A percentile compares a stretch with the other conserved stretches of the same genome.
These are phyloP conservation scores for Hylomyscus alleni DNA, from an alignment of 2,797 vertebrate species.

Conservation along the genomic window DNA sequence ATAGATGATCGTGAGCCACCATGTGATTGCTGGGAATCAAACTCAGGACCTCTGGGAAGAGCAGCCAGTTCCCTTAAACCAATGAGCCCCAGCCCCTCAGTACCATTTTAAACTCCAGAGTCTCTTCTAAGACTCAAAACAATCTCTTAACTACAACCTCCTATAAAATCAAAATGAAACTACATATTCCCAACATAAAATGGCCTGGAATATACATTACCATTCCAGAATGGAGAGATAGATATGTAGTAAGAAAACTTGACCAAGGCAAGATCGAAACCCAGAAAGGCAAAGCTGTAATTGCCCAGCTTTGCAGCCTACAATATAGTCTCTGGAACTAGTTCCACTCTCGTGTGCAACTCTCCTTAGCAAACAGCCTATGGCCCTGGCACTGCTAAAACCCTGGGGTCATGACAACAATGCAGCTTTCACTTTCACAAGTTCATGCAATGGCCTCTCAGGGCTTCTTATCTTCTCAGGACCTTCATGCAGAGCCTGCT, in stretches of 20 bases:
- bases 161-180: background rate
- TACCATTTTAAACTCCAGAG: background rate
- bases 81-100: background rate
- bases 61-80: background rate
- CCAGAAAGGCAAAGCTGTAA: background rate
- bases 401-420: background rate
- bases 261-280: background rate
- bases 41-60: background rate
- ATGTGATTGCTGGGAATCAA: background rate
- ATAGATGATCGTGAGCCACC: background rate
- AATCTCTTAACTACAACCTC: background rate
- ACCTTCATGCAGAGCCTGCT: background rate
- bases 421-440: background rate
- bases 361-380: background rate
- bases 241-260: background rate
- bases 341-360: background rate
- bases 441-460: background rate
- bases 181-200: background rate
- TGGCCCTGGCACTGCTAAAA: background rate
- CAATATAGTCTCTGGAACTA: background rate
- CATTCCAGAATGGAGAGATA: background rate
- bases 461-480: background rate
- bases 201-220: background rate
- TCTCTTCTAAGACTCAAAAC: background rate
- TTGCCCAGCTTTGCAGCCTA: background rate